Evolutionary conservation across 2,888 invertebrate species (phyloP), one percentile per base, ranked within the genome.

Genomic region (Ormia ochracea): DNA sequence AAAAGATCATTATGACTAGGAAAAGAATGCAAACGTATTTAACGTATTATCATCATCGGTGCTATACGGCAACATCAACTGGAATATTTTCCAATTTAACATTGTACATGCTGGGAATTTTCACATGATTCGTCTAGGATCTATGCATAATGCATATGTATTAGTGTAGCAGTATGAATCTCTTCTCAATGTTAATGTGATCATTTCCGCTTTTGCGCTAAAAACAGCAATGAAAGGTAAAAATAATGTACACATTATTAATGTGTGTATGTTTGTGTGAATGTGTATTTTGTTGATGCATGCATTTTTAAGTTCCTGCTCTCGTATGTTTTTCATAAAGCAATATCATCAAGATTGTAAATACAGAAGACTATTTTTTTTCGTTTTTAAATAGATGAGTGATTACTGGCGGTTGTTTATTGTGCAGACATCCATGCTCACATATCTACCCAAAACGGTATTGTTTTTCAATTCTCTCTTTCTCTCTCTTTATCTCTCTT

Each of bases 171-270:
- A 36, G 33, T 45, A n/a, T 45, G 33, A 36, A 58, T 50, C 74
- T 74, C 66, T 74, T 54, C 76, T 76, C 80, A 80, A 63, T 76
- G 76, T 63, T 68, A 80, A 73, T 73, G 26, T 66, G 50, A 68
- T 68, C 66, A 73, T 76, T 80, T 80, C 80, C 80, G 80, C 76
- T 80, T 80, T 72, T 50, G 45, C 65, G 56, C 9, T 69, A 52
- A 31, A 56, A 52, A 59, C 65, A 69, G 9, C 12, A 56, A 63
- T 19, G 36, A 45, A 66, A 54, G 54, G 23, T 48, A 48, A 14
- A 45, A 56, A 14, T n/a, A n/a, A n/a, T n/a, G n/a, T n/a, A n/a
- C n/a, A 45, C 5, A 56, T 6, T 23, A 1, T 2, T 4, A 9
- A n/a, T 52, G 21, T 14, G 14, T 56, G 56, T 36, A 14, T 50